phyloP scores from a whole-genome alignment of 2,113 vertebrate species.

The Bambusicola thoracicus region DNA sequence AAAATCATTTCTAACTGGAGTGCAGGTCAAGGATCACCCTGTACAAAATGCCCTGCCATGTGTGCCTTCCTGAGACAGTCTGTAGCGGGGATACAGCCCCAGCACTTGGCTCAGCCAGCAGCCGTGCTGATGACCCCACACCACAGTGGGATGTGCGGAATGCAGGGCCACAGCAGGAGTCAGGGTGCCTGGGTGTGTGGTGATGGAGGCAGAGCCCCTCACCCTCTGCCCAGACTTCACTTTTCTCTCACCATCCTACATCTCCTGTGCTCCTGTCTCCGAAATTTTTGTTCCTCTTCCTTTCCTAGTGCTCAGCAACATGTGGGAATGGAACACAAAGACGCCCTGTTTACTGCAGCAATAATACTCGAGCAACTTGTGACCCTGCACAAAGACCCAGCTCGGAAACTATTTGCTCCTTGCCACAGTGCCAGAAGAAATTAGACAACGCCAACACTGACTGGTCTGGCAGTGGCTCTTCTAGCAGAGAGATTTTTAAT shows the following conservation, averaged over 20 bases:
- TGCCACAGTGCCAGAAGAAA: constrained; percentile 69
- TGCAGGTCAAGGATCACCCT: background rate
- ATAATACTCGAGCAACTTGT: constrained; percentile 76
- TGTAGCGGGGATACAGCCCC: rapidly evolving
- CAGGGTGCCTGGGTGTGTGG: background rate
- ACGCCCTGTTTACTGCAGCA: constrained; percentile 82
- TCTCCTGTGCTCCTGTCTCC: rapidly evolving
- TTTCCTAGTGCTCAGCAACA: constrained; percentile 84
- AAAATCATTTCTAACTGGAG: background rate
- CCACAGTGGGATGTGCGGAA: background rate
- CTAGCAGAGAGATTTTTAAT: constrained; percentile 85
- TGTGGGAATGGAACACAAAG: constrained; percentile 83
- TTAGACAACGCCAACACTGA: constrained; percentile 67
- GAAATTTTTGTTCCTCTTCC: background rate
- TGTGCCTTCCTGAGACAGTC: background rate
- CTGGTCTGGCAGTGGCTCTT: constrained; percentile 91
- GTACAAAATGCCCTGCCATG: background rate
- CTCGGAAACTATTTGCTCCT: constrained; percentile 55
- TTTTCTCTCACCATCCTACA: background rate
- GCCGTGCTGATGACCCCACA: too few species aligned
- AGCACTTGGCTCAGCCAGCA: too few species aligned
- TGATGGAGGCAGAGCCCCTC: background rate
- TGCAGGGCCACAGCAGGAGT: background rate
- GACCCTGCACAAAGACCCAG: constrained; percentile 78
- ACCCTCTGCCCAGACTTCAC: background rate